A percentile compares a stretch with the other conserved stretches of the same genome.
phyloP scores from a whole-genome alignment of 2,113 vertebrate genomes.

The Hemibagrus wyckioides region DNA sequence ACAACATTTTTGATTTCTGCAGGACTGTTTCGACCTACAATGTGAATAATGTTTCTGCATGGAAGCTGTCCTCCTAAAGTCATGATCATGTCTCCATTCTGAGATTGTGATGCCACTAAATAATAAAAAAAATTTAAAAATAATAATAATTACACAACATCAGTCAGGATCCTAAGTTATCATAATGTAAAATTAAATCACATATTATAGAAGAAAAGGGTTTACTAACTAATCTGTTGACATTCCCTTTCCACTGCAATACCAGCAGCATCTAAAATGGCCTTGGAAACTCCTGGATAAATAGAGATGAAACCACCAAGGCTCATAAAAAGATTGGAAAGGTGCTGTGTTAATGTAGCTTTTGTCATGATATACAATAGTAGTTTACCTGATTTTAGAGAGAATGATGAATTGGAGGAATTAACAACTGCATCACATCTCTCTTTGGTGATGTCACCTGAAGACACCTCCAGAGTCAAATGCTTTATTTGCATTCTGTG shows the following conservation, averaged over 20 bases:
- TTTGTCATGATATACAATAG: neutral
- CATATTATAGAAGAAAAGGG: neutral
- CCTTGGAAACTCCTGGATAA: slow-evolving; percentile 83
- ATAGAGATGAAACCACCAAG: neutral
- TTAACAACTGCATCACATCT: slow-evolving; percentile 85
- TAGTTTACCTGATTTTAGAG: slow-evolving; percentile 75
- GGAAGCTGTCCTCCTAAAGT: slow-evolving; percentile 75
- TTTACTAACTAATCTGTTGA: slow-evolving; percentile 68
- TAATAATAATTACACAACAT: neutral
- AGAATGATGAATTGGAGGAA: slow-evolving; percentile 73
- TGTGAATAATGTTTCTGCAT: slow-evolving; percentile 81
- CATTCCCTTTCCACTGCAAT: slow-evolving; percentile 71
- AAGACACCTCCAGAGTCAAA: slow-evolving; percentile 73
- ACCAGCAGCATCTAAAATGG: slow-evolving; percentile 84
- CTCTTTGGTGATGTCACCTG: slow-evolving; percentile 86
- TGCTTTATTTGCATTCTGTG: slow-evolving; percentile 77
- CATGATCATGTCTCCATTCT: slow-evolving; percentile 67
- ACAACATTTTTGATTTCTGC: slow-evolving; percentile 55
- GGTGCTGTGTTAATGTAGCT: neutral
- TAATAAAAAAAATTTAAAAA: neutral
- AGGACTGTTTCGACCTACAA: slow-evolving; percentile 59
- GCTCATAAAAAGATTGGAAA: neutral
- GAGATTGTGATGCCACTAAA: slow-evolving; percentile 58
- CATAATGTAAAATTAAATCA: neutral
- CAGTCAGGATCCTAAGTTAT: neutral